Base-by-base conservation (phyloP, 2,797 vertebrate species). In the Lepus oiostolus region DNA sequence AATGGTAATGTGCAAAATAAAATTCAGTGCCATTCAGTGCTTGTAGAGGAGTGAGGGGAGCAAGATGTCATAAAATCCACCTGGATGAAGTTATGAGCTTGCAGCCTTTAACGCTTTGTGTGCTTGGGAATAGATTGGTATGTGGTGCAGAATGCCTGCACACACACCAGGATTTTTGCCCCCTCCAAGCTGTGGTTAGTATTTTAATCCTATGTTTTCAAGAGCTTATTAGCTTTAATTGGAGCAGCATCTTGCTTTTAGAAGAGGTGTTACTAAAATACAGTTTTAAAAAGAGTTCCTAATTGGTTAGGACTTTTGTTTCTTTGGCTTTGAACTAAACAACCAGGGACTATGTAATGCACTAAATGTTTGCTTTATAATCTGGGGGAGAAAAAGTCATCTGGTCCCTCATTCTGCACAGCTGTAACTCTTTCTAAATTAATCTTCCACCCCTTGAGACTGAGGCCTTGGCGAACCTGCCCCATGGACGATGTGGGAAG, bases 371-470 rank as follows among this genome's bases (percentile, higher is more conserved):
- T 85, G 93, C 85, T 91, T 79, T 96, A 72, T 93, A 96, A 83
- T 93, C 95, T 95, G 58, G 58, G 60, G 14, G 88, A 28, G 52
- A 4, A 16, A 50, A 30, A 75, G 32, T 68, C 32, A 0, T 93
- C 5, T 85, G 42, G 72, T 88, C 96, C 91, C 89, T 84, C 30
- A 9, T 91, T 92, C 90, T 42, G n/a, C 76, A 67, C 42, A 65
- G 90, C 91, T 83, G 84, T 88, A 63, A 81, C 89, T 97, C 89
- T 94, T 93, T 95, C 72, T 87, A 70, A 79, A 63, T 35, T 96
- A 81, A 94, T 81, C 77, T 8, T 93, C 92, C 22, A 19, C 92
- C 76, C 71, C 96, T 75, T 7, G 93, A 97, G 96, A 70, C 72
- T 54, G 16, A 81, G 75, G 42, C 93, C 14, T 87, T 52, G 63